A percentile compares a stretch with the other conserved stretches of the same genome.
Evolutionary conservation across 2,888 invertebrate species (phyloP).

Genomic region (Nymphalis polychloros): DNA sequence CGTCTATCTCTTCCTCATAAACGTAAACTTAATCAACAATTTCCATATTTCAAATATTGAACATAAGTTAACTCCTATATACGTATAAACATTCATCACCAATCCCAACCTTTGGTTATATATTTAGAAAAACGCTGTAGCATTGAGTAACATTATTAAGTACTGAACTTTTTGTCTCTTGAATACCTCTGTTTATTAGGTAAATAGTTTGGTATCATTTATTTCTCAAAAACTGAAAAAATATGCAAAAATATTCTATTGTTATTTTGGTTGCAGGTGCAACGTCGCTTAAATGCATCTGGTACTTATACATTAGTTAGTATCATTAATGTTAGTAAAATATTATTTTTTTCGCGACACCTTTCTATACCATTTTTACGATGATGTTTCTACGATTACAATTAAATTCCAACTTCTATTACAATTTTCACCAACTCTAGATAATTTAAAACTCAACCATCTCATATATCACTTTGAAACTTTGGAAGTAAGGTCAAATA

Average conservation of each 20-base stretch:
- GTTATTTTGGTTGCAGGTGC: neutral
- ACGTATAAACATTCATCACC: no score
- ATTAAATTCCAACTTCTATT: no score
- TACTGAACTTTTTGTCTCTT: no score
- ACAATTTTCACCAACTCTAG: slow-evolving; percentile 2
- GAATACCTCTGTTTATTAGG: no score
- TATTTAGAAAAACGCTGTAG: no score
- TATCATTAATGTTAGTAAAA: neutral
- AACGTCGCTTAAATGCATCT: neutral
- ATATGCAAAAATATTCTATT: neutral
- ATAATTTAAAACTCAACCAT: slow-evolving; percentile 14
- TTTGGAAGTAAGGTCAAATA: slow-evolving; percentile 34
- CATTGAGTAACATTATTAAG: no score
- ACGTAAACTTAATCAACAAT: no score
- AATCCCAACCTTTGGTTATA: no score
- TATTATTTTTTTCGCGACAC: neutral
- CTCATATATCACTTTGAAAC: slow-evolving; percentile 28
- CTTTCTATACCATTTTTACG: neutral
- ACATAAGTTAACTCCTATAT: no score
- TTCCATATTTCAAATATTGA: no score
- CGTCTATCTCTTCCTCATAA: no score
- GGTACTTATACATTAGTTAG: neutral
- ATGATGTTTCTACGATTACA: no score
- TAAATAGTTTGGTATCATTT: neutral
- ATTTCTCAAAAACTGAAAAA: neutral